A percentile compares a stretch with the other conserved stretches of the same genome.
Evolutionary conservation across 2,797 vertebrate species (phyloP).

Genomic region (Enteromius radiatus): DNA sequence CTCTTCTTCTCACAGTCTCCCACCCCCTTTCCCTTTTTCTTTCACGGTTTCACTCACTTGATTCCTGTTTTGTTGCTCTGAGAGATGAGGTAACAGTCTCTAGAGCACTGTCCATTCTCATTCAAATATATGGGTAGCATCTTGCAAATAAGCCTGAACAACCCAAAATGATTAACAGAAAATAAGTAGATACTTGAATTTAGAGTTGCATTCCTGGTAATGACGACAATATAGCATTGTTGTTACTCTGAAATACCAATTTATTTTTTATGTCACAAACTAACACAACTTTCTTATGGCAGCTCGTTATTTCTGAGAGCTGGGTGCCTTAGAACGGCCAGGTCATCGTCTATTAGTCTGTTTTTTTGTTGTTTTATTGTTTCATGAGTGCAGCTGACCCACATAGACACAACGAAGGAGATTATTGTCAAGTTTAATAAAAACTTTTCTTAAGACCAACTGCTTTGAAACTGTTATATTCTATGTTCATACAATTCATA

Average conservation of each 20-base stretch:
- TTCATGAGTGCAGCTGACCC: constrained; percentile 4
- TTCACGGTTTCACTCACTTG: constrained; percentile 18
- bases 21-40: constrained; percentile 4
- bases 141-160: constrained; percentile 19
- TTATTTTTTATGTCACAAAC: constrained; percentile 1
- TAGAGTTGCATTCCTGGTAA: not conserved
- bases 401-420: not conserved
- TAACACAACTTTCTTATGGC: not conserved
- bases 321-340: not conserved
- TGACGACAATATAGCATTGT: not conserved
- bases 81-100: constrained; percentile 40
- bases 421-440: constrained; percentile 3
- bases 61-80: constrained; percentile 33
- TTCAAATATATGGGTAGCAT: constrained; percentile 3
- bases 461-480: not conserved
- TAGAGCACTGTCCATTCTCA: constrained; percentile 16
- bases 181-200: constrained; percentile 5
- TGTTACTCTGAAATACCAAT: not conserved
- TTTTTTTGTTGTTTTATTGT: constrained; percentile 1
- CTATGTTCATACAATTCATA: not conserved
- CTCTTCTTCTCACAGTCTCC: constrained; percentile 46
- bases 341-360: not conserved
- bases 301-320: not conserved
- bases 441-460: not conserved
- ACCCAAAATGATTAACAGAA: constrained; percentile 4